Base-by-base conservation (phyloP, 1,140 invertebrate species). In the Calliopsis andreniformis region DNA sequence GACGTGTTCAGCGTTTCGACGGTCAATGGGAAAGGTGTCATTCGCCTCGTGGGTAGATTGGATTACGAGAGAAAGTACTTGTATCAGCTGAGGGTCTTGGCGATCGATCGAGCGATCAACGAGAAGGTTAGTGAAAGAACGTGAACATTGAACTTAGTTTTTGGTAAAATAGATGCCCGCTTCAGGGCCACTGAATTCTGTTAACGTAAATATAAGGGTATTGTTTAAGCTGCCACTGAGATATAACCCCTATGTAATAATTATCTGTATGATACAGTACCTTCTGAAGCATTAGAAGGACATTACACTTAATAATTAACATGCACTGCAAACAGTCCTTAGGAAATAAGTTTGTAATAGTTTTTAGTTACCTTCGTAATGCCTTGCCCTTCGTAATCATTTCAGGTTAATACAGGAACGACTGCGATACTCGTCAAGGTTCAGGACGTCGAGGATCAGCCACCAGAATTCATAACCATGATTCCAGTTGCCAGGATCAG, bases 11-110 rank as follows among this genome's bases (percentile, higher is more conserved):
- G 94, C 18, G 94, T 98, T 51, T 94, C 95, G 79, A 98, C 97
- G 1, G 93, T 96, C 25, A 96, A 97, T 83, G 97, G 97, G 3
- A 97, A 97, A 93, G 97, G 97, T n/a, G 94, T 98, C 0, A 93
- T 98, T 32, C 94, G 95, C 75, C 92, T 98, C 10, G 93, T 95
- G 56, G 95, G 95, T 45, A 89, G 93, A 18, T 93, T 98, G 62
- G 97, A 98, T 92, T 98, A 98, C 87, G 98, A 98, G 87, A 94
- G 92, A 55, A 97, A 98, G 91, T 97, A 96, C 56, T 90, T 98
- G 1, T 97, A 98, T 89, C 97, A 98, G 90, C 89, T 98, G 45
- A 93, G 96, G 82, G 93, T 98, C 12, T 88, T 98, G 72, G 97
- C 97, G 2, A 94, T 97, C 0, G 97, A 98, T 91, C 93, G 97